phyloP scores from a whole-genome alignment of 2,888 invertebrate species.

The Heterodera filipjevi region DNA sequence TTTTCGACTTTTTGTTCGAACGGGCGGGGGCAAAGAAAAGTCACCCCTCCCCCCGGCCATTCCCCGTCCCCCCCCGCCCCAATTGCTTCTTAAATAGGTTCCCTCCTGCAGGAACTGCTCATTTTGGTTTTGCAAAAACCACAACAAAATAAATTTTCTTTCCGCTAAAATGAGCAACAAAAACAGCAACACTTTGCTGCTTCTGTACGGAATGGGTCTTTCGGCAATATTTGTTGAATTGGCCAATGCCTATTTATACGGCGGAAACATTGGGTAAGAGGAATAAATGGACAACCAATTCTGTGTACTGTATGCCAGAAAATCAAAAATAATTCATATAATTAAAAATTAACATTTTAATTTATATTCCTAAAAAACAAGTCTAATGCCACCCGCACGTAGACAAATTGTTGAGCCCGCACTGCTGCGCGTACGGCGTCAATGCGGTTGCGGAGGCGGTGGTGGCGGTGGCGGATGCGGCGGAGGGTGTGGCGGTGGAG shows the following conservation, averaged over 20 bases:
- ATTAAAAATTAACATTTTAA: background rate
- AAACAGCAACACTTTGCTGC: background rate
- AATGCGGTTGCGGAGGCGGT: background rate
- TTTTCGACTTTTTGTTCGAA: too few species aligned
- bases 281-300: background rate
- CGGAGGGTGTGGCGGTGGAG: background rate
- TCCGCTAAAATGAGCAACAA: background rate
- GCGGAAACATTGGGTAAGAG: conserved; percentile 2
- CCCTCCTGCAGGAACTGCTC: background rate
- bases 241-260: background rate
- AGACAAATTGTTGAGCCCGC: background rate
- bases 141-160: background rate
- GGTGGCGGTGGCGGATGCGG: background rate
- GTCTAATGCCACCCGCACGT: background rate
- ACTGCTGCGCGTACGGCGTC: conserved; percentile 7
- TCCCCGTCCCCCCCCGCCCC: background rate
- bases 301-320: too few species aligned
- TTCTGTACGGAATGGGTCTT: background rate
- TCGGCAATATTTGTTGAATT: background rate
- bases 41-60: too few species aligned
- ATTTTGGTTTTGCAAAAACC: background rate
- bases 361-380: background rate
- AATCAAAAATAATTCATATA: too few species aligned
- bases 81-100: background rate
- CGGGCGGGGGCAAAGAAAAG: too few species aligned